A percentile compares a stretch with the other conserved stretches of the same genome.
These are phyloP conservation scores for Pyrrhia umbra DNA, from an alignment of 2,888 invertebrate genomes.

Conservation along the genomic window DNA sequence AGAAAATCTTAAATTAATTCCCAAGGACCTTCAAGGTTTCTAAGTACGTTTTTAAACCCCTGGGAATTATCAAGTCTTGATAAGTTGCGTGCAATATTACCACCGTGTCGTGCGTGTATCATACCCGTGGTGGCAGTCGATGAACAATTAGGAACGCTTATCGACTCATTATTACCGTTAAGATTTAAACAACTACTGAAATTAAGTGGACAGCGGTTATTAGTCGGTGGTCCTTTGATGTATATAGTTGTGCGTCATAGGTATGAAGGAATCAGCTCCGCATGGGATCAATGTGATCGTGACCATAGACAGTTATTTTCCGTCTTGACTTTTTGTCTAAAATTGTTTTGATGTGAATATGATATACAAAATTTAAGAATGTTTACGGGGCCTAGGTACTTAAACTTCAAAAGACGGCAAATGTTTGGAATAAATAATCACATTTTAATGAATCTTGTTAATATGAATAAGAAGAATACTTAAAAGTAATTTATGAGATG, in stretches of 20 bases:
- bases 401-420: no score
- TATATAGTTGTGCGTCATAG: not conserved
- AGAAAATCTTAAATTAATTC: no score
- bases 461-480: no score
- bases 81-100: constrained; percentile 44
- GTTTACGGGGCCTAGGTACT: no score
- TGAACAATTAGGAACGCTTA: constrained; percentile 55
- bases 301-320: not conserved
- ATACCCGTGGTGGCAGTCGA: constrained; percentile 54
- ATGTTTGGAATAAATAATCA: no score
- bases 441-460: no score
- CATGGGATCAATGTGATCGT: not conserved
- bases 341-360: not conserved
- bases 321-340: not conserved
- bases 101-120: constrained; percentile 50
- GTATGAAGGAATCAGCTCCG: constrained; percentile 17
- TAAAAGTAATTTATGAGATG: no score
- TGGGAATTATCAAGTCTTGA: constrained; percentile 21
- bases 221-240: constrained; percentile 22
- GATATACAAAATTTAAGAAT: no score
- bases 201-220: constrained; percentile 19
- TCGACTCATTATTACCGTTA: constrained; percentile 55
- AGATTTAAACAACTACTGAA: constrained; percentile 62
- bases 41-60: not conserved
- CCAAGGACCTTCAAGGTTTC: not conserved